Evolutionary conservation across 2,888 invertebrate genomes (phyloP), one percentile per base, ranked within the genome.

Genomic region (Leucophora obtusa): DNA sequence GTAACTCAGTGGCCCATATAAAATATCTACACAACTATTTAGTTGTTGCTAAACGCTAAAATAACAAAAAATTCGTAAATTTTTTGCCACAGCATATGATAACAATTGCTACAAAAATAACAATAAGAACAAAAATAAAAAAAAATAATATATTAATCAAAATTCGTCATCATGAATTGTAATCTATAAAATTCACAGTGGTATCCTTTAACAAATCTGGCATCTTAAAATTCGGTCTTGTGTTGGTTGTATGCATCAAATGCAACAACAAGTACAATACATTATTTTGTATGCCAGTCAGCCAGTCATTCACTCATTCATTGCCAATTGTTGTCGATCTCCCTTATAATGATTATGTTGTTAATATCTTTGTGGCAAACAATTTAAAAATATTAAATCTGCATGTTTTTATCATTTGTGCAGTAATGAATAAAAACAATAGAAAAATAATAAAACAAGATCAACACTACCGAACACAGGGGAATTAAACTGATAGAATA

Each of bases 271-370:
- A 53, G 38, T 28, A 17, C 59, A 33, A 33, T 51, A 65, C 24
- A 62, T 71, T 54, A 17, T 62, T 10, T 54, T 59, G 60, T 59
- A n/a, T 38, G 17, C 28, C 28, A 74, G 65, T 35, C 43, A 6
- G 6, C 4, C 28, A 28, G 6, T 6, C 28, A 38, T 2, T 11
- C 11, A 38, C 4, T 38, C 43, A 47, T 47, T 47, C 73, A 73
- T 73, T 73, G 58, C 24, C 73, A 73, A 58, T 75, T 68, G 68
- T 59, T 75, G 60, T 68, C 47, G 18, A n/a, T 75, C 43, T 47
- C n/a, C 6, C n/a, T 47, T 10, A 38, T 6, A 28, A 28, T 7
- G 28, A 28, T 65, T 17, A 11, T 60, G n/a, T 15, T 35, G 35
- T 28, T 33, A 47, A 43, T 33, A 47, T 60, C 14, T 15, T n/a